phyloP scores from a whole-genome alignment of 2,888 invertebrate genomes.

The Cabera pusaria region DNA sequence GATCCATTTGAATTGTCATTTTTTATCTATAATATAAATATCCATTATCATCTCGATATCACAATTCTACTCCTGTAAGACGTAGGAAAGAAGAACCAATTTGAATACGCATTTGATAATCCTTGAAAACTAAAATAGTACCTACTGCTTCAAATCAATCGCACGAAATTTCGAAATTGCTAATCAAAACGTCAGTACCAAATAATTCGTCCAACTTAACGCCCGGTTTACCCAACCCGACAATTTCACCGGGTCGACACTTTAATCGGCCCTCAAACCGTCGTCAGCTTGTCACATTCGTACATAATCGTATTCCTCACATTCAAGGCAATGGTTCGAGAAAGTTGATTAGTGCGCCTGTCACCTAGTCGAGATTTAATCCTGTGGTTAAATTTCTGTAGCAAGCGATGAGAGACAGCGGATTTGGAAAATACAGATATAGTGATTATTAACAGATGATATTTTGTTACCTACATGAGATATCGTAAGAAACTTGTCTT shows the following conservation, averaged over 20 bases:
- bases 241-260: slow-evolving; percentile 55
- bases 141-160: too few relatives aligned
- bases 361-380: slow-evolving; percentile 74
- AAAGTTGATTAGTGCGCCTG: slow-evolving; percentile 78
- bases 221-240: slow-evolving; percentile 36
- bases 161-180: background rate
- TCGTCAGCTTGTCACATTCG: slow-evolving; percentile 71
- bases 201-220: slow-evolving; percentile 16
- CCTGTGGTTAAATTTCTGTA: slow-evolving; percentile 43
- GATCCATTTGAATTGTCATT: too few relatives aligned
- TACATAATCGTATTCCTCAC: slow-evolving; percentile 29
- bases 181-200: slow-evolving; percentile 14
- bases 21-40: too few relatives aligned
- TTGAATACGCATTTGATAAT: too few relatives aligned
- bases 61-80: too few relatives aligned
- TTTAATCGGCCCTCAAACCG: slow-evolving; percentile 73
- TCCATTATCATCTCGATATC: too few relatives aligned
- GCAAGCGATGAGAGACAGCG: slow-evolving; percentile 26
- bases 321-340: slow-evolving; percentile 67
- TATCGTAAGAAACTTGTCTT: too few relatives aligned
- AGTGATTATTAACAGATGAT: too few relatives aligned
- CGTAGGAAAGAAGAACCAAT: too few relatives aligned
- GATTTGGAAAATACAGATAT: too few relatives aligned
- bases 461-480: too few relatives aligned
- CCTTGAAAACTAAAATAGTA: too few relatives aligned